Evolutionary conservation across 2,888 invertebrate species (phyloP), one percentile per base, ranked within the genome.

Genomic region (Diloba caeruleocephala): DNA sequence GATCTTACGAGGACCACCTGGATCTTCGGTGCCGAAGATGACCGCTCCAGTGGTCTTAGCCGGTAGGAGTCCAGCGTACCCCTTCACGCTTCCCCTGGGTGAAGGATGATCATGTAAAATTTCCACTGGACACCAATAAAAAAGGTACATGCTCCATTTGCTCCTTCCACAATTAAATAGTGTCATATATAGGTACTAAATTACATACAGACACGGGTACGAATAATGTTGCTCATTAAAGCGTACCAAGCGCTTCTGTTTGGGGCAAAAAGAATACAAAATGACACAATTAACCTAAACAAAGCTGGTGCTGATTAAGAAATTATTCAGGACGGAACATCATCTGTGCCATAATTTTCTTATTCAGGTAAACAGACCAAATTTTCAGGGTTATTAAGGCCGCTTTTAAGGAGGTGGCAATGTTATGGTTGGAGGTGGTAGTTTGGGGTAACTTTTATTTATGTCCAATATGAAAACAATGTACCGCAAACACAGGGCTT

Each of bases 241-340:
- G 36, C 21, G 17, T 43, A 67, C 65, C 72, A 73, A 44, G 59
- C 50, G 51, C 85, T 81, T 81, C 82, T 64, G 72, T 83, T 80
- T 84, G 75, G 64, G 39, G 44, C 66, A 67, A 59, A 53, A 67
- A 67, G 87, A 90, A 91, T 89, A 74, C 66, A 55, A 76, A 88
- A 90, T 79, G 81, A 81, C 68, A 81, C 81, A 85, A 88, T 90
- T 88, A 90, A 76, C 69, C 62, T 66, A 79, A 85, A 89, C 88
- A 89, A 88, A 54, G 85, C 83, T 80, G 67, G 4, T 74, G 79
- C 81, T 88, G 83, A 89, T 89, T 87, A 88, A 86, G 82, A 85
- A 84, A 89, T 87, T 86, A 88, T 84, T 79, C 69, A 69, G 71
- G 64, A 52, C 48, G 56, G 49, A 64, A 44, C 69, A 79, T 73